These are phyloP conservation scores for Drosophila yooni DNA, from an alignment of 2,888 invertebrate species.

Conservation along the genomic window DNA sequence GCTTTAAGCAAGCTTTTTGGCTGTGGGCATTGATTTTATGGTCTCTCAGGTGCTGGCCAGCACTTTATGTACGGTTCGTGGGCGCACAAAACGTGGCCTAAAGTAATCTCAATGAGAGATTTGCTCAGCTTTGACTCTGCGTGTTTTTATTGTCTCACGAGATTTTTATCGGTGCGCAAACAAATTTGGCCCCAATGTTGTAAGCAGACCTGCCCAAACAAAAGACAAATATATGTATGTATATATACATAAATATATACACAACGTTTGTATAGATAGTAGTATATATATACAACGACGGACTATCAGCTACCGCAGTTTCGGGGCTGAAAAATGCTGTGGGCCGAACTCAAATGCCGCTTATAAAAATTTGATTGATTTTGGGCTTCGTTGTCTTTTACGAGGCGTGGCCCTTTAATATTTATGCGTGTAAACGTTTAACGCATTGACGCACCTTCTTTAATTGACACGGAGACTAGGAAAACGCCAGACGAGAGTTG, in stretches of 20 bases:
- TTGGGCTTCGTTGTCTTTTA: slow-evolving; percentile 20
- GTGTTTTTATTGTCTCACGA: slow-evolving; percentile 64
- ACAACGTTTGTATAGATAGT: background rate
- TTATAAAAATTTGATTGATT: slow-evolving; percentile 68
- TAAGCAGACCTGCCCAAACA: slow-evolving; percentile 23
- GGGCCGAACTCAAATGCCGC: slow-evolving; percentile 49
- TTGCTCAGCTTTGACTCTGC: slow-evolving; percentile 35
- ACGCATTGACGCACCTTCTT: slow-evolving; percentile 40
- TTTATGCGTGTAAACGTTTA: slow-evolving; percentile 73
- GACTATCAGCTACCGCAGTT: slow-evolving; percentile 9
- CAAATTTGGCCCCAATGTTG: slow-evolving; percentile 53
- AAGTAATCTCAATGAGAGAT: slow-evolving; percentile 55
- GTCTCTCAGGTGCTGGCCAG: slow-evolving; percentile 48
- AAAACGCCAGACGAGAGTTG: slow-evolving; percentile 8
- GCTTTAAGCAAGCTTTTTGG: slow-evolving; percentile 37
- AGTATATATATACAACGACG: slow-evolving; percentile 8
- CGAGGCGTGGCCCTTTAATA: slow-evolving; percentile 33
- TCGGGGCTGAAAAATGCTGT: slow-evolving; percentile 24
- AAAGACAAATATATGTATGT: background rate
- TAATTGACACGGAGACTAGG: slow-evolving; percentile 26
- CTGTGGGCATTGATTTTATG: slow-evolving; percentile 44
- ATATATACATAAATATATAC: background rate
- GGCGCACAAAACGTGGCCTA: slow-evolving; percentile 41
- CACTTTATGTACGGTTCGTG: slow-evolving; percentile 45
- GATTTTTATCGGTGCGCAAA: slow-evolving; percentile 62